Conservation (phyloP, 2,113 vertebrate genomes). For the Percopsis transmontana region DNA sequence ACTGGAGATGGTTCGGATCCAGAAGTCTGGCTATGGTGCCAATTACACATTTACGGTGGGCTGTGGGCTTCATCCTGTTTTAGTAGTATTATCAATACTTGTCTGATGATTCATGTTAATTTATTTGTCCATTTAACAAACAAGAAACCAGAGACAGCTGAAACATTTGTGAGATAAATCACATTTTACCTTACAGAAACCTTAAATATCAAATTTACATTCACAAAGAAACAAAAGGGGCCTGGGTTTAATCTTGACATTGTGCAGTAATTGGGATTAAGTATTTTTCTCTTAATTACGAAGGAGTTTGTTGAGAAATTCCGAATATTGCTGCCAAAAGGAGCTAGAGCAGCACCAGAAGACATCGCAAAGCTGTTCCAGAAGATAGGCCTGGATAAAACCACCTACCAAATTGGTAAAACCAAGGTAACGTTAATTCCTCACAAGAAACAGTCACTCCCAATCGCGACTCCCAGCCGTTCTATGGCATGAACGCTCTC, state of each 20-base stretch:
- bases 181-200: too few species aligned
- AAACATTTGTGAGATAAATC: too few species aligned
- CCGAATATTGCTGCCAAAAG: conserved; percentile 86
- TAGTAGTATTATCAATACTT: too few species aligned
- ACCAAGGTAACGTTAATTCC: conserved; percentile 81
- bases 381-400: conserved; percentile 77
- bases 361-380: conserved; percentile 84
- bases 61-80: background rate
- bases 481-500: background rate
- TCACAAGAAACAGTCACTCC: background rate
- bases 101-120: too few species aligned
- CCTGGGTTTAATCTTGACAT: background rate
- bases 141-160: too few species aligned
- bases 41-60: conserved; percentile 91
- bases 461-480: background rate
- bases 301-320: conserved; percentile 91
- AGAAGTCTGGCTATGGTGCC: conserved; percentile 88
- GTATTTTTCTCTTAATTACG: conserved; percentile 12
- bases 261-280: too few species aligned
- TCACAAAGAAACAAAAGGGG: background rate
- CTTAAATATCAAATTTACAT: background rate
- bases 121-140: too few species aligned
- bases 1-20: conserved; percentile 87
- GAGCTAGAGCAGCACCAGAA: conserved; percentile 73
- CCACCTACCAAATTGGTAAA: conserved; percentile 89